Percentiles rank a stretch among this genome's conserved stretches.
These are phyloP conservation scores for Caenorhabditis sp. DNA, from an alignment of 2,888 invertebrate genomes.

Conservation along the genomic window DNA sequence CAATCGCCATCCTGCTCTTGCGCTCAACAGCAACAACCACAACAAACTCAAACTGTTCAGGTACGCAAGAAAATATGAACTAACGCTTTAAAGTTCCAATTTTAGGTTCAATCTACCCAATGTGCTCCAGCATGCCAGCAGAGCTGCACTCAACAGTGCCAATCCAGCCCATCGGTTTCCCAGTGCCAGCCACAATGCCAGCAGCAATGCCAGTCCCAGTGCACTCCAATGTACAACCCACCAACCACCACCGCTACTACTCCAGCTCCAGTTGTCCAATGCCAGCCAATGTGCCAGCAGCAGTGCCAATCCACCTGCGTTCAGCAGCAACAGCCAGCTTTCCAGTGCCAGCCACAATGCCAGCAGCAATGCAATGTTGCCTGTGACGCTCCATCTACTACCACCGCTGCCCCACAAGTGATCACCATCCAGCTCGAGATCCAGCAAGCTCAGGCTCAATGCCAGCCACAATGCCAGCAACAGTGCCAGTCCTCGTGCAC, in stretches of 20 bases:
- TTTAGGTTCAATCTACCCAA: slow-evolving; percentile 43
- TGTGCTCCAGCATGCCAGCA: slow-evolving; percentile 62
- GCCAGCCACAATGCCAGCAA: slow-evolving; percentile 55
- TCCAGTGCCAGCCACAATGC: slow-evolving; percentile 55
- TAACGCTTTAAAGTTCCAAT: no score
- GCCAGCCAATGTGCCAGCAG: slow-evolving; percentile 48
- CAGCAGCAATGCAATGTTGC: slow-evolving; percentile 51
- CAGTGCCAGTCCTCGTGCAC: slow-evolving; percentile 53
- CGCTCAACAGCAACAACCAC: slow-evolving; percentile 43
- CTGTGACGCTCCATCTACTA: slow-evolving; percentile 43
- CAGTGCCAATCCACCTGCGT: slow-evolving; percentile 45
- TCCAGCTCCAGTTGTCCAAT: slow-evolving; percentile 45
- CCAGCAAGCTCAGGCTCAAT: slow-evolving; percentile 49
- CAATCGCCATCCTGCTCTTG: slow-evolving; percentile 55
- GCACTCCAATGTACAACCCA: slow-evolving; percentile 49
- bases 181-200: slow-evolving; percentile 59
- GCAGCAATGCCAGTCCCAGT: slow-evolving; percentile 57
- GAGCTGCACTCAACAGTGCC: slow-evolving; percentile 54
- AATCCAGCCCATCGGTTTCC: slow-evolving; percentile 49
- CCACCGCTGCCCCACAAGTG: slow-evolving; percentile 53
- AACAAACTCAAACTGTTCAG: slow-evolving; percentile 53
- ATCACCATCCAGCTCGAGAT: slow-evolving; percentile 59
- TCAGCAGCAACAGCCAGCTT: slow-evolving; percentile 49
- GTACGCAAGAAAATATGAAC: no score
- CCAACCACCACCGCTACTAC: slow-evolving; percentile 41